Base-by-base conservation (phyloP, 2,113 vertebrate species). In the Rhinichthys klamathensis region DNA sequence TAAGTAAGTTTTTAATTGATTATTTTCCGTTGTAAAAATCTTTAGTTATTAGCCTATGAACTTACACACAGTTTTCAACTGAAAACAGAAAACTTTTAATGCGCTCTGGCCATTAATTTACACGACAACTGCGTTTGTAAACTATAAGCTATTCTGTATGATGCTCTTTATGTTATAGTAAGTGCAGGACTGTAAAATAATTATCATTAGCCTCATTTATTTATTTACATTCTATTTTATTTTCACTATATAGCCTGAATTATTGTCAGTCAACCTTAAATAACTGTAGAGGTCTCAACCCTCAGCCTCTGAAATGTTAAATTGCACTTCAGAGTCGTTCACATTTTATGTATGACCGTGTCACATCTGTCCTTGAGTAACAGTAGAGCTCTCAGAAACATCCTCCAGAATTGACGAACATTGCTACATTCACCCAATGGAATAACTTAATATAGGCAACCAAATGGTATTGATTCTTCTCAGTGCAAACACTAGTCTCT, bases 241-340 rank as follows among this genome's bases (percentile, higher is more conserved):
- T 65, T 30, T 6, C 30, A 11, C 6, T n/a, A 12, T 4, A 44
- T 5, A 72, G 6, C 30, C 25, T 25, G 10, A 49, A 78, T 46
- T 83, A 83, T 58, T 61, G 60, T 75, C 76, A 35, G n/a, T 38
- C 75, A 80, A 56, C 63, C 38, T 86, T 86, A 76, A 76, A 54
- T 65, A 61, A 73, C 30, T 38, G 41, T 65, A 54, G 32, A 72
- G 76, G 70, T 72, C 73, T 61, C 61, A 6, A 49, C 65, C 11
- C 80, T 87, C 65, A 32, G 38, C 4, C 73, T 56, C 41, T 74
- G 69, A 65, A 41, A 15, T 21, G 61, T n/a, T 27, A 80, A 49
- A 41, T 9, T 73, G 82, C 79, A 76, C 75, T 90, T 85, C 49
- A 81, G 6, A 83, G 51, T 72, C 3, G 3, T 61, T 61, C 60